Percentiles rank a stretch among this genome's conserved stretches.
Conservation (phyloP, 2,888 invertebrate species). For the Cheilosia variabilis region DNA sequence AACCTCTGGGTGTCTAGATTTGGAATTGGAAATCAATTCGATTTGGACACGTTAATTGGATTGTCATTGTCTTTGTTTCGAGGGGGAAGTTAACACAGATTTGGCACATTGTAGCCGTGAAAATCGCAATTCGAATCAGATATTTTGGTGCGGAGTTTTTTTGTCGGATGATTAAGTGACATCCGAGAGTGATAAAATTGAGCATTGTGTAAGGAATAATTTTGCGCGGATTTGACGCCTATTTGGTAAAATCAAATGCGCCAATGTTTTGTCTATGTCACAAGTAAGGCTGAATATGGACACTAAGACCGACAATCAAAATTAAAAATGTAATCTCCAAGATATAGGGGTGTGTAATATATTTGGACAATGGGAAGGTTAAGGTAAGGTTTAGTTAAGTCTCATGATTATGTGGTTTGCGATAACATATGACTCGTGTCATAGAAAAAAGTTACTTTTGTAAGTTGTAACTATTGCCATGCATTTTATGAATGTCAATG, state of each 20-base stretch:
- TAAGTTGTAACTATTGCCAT: no score
- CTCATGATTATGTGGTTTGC: no score
- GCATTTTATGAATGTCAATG: no score
- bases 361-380: no score
- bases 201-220: slow-evolving; percentile 9
- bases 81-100: slow-evolving; percentile 44
- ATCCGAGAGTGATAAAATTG: slow-evolving; percentile 53
- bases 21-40: slow-evolving; percentile 66
- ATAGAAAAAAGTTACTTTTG: no score
- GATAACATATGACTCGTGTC: no score
- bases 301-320: no score
- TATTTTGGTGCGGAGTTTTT: slow-evolving; percentile 26
- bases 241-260: background rate
- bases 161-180: slow-evolving; percentile 39
- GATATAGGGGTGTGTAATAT: no score
- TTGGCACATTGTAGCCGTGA: slow-evolving; percentile 62
- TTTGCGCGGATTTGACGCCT: slow-evolving; percentile 2
- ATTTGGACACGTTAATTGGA: slow-evolving; percentile 66
- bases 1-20: slow-evolving; percentile 29
- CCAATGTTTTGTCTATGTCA: no score
- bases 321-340: no score
- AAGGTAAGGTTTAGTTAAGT: no score
- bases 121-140: slow-evolving; percentile 63
- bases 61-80: slow-evolving; percentile 37
- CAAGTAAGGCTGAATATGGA: no score